Evolutionary conservation across 2,113 vertebrate genomes (phyloP).

Genomic region (Gymnocephalus cernua): DNA sequence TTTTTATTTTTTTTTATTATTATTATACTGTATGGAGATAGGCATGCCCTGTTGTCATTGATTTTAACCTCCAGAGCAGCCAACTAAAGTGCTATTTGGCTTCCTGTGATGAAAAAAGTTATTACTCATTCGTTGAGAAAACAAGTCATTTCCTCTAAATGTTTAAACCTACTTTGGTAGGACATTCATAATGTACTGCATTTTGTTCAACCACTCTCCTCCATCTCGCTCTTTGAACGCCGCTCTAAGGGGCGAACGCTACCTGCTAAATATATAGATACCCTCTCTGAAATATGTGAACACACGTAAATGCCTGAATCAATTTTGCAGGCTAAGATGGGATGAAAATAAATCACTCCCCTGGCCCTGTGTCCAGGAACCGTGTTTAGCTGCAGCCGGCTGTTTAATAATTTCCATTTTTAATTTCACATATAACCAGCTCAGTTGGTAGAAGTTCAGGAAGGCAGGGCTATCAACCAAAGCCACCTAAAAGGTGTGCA

Average conservation of each 20-base stretch:
- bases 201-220: not conserved
- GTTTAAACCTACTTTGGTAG: not conserved
- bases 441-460: slow-evolving; percentile 67
- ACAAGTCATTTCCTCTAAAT: not conserved
- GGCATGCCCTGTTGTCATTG: slow-evolving; percentile 4
- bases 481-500: slow-evolving; percentile 71
- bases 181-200: not conserved
- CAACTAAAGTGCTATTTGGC: not conserved
- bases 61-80: not conserved
- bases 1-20: no score
- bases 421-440: slow-evolving; percentile 81
- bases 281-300: slow-evolving; percentile 43
- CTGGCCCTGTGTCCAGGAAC: slow-evolving; percentile 48
- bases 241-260: not conserved
- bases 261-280: slow-evolving; percentile 23
- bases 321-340: slow-evolving; percentile 44
- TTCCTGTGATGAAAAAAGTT: not conserved
- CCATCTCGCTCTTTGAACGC: not conserved
- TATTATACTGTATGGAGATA: not conserved
- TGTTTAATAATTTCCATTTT: slow-evolving; percentile 72
- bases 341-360: slow-evolving; percentile 49
- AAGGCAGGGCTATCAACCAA: slow-evolving; percentile 49
- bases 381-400: slow-evolving; percentile 63
- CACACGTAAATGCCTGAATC: slow-evolving; percentile 42
- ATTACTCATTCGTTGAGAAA: not conserved